Percentiles rank a stretch among this genome's conserved stretches.
These are phyloP conservation scores for Thamnophis elegans DNA, from an alignment of 2,797 vertebrate genomes.

Conservation along the genomic window DNA sequence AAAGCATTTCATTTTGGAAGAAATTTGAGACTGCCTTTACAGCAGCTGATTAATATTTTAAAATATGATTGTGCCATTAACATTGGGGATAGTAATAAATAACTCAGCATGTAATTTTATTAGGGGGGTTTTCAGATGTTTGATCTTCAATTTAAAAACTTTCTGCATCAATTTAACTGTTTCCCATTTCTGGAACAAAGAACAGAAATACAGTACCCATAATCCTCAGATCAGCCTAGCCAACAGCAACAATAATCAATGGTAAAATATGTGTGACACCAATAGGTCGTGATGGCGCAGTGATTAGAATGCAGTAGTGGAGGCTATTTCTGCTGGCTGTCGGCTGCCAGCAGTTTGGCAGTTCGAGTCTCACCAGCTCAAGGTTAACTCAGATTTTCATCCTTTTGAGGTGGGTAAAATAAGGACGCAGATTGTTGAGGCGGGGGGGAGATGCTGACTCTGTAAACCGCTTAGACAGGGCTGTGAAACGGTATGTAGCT, in stretches of 20 bases:
- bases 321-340: too few species aligned
- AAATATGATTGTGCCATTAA: neutral
- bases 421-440: too few species aligned
- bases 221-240: neutral
- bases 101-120: neutral
- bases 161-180: neutral
- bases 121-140: neutral
- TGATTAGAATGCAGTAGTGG: too few species aligned
- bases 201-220: neutral
- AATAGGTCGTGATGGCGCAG: too few species aligned
- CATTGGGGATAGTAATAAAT: neutral
- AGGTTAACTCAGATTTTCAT: too few species aligned
- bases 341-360: too few species aligned
- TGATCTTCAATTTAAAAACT: neutral
- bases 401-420: too few species aligned
- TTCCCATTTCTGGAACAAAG: neutral
- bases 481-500: too few species aligned
- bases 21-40: neutral
- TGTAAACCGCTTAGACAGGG: too few species aligned
- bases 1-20: neutral
- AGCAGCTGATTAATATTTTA: neutral
- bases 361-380: too few species aligned
- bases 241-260: neutral
- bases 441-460: too few species aligned
- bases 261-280: neutral